A percentile compares a stretch with the other conserved stretches of the same genome.
Conservation (phyloP, 2,888 invertebrate species). For the Nudaria mundana region DNA sequence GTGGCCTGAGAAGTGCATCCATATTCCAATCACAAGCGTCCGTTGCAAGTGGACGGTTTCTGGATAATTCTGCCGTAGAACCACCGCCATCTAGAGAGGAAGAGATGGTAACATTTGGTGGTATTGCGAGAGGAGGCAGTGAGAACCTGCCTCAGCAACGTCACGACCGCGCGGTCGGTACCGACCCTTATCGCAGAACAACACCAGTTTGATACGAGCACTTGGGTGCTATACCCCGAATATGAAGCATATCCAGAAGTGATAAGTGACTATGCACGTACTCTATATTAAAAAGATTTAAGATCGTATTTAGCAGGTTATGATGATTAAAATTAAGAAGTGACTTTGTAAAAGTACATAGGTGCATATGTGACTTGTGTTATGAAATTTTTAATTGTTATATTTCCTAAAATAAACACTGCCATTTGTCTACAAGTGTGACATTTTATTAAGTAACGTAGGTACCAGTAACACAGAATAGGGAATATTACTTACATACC, state of each 20-base stretch:
- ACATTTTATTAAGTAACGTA: slow-evolving; percentile 3
- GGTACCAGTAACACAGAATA: too few relatives aligned
- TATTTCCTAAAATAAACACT: slow-evolving; percentile 76
- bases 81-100: slow-evolving; percentile 84
- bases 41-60: slow-evolving; percentile 85
- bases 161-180: slow-evolving; percentile 73
- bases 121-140: slow-evolving; percentile 73
- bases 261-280: slow-evolving; percentile 65
- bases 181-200: slow-evolving; percentile 81
- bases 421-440: slow-evolving; percentile 65
- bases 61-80: slow-evolving; percentile 84
- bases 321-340: slow-evolving; percentile 45
- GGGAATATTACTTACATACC: too few relatives aligned
- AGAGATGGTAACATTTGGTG: slow-evolving; percentile 86
- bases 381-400: slow-evolving; percentile 73
- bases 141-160: slow-evolving; percentile 53
- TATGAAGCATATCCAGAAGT: slow-evolving; percentile 77
- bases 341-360: slow-evolving; percentile 63
- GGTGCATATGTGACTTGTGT: slow-evolving; percentile 57
- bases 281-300: slow-evolving; percentile 48
- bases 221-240: slow-evolving; percentile 46
- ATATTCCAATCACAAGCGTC: slow-evolving; percentile 79
- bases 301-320: slow-evolving; percentile 43
- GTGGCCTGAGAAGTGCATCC: slow-evolving; percentile 71
- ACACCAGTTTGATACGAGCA: slow-evolving; percentile 78